Conservation (phyloP, 2,797 vertebrate species). For the Pseudochirops cupreus region DNA sequence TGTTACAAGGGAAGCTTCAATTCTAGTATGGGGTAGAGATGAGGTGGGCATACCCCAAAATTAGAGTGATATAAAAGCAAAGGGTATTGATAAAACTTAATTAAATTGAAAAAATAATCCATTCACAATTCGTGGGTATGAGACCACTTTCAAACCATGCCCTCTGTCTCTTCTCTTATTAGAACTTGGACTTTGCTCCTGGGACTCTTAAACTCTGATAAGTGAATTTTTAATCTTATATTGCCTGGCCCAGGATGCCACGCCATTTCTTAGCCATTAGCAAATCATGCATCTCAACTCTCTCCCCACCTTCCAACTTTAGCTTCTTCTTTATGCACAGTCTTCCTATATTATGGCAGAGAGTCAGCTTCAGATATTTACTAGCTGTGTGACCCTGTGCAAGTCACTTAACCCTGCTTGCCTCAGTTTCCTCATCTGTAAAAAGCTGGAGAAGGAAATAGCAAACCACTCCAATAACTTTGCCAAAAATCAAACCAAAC, state of each 20-base stretch:
- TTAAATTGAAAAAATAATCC: neutral
- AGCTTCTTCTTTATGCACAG: neutral
- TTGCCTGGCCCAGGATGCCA: neutral
- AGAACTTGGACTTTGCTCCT: neutral
- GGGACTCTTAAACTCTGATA: neutral
- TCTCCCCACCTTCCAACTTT: neutral
- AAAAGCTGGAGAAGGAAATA: neutral
- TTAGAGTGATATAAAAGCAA: neutral
- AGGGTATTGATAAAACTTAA: neutral
- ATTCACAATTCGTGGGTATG: neutral
- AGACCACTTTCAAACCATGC: neutral
- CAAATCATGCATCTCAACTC: neutral
- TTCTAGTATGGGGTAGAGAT: neutral
- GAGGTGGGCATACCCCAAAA: neutral
- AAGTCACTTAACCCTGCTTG: neutral
- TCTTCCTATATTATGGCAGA: neutral
- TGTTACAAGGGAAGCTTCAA: neutral
- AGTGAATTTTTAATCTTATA: neutral
- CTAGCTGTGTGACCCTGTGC: neutral
- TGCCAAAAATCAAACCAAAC: neutral
- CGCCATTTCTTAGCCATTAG: neutral
- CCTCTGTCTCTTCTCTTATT: neutral
- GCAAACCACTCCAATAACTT: neutral
- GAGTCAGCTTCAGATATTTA: neutral
- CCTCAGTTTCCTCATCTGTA: neutral